A percentile compares a stretch with the other conserved stretches of the same genome.
phyloP scores from a whole-genome alignment of 2,888 invertebrate genomes.

The Thalpophila matura region DNA sequence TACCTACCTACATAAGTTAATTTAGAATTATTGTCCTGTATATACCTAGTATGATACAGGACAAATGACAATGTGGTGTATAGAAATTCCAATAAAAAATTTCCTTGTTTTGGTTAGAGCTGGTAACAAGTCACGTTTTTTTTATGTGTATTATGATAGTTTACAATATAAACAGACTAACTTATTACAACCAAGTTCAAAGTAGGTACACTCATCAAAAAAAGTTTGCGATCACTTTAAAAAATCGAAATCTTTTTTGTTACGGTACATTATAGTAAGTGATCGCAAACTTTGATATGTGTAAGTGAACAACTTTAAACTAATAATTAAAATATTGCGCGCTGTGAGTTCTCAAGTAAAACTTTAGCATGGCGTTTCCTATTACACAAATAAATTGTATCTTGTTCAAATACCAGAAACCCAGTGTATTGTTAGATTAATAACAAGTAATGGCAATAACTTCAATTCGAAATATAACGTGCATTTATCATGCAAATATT shows the following conservation, averaged over 20 bases:
- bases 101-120: neutral
- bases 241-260: too few relatives aligned
- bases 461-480: slow-evolving; percentile 51
- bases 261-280: too few relatives aligned
- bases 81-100: slow-evolving; percentile 9
- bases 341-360: slow-evolving; percentile 18
- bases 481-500: slow-evolving; percentile 61
- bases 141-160: neutral
- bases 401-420: slow-evolving; percentile 50
- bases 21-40: neutral
- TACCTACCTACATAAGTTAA: too few relatives aligned
- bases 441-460: slow-evolving; percentile 53
- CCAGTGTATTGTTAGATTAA: slow-evolving; percentile 48
- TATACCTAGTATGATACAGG: too few relatives aligned
- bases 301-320: slow-evolving; percentile 32
- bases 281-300: too few relatives aligned
- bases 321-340: slow-evolving; percentile 43
- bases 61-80: neutral
- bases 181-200: slow-evolving; percentile 22
- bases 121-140: neutral
- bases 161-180: slow-evolving; percentile 16
- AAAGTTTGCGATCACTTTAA: too few relatives aligned
- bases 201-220: too few relatives aligned
- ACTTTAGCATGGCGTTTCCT: slow-evolving; percentile 28
- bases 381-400: slow-evolving; percentile 47